phyloP scores from a whole-genome alignment of 2,888 invertebrate species.

The Eupsilia transversa region DNA sequence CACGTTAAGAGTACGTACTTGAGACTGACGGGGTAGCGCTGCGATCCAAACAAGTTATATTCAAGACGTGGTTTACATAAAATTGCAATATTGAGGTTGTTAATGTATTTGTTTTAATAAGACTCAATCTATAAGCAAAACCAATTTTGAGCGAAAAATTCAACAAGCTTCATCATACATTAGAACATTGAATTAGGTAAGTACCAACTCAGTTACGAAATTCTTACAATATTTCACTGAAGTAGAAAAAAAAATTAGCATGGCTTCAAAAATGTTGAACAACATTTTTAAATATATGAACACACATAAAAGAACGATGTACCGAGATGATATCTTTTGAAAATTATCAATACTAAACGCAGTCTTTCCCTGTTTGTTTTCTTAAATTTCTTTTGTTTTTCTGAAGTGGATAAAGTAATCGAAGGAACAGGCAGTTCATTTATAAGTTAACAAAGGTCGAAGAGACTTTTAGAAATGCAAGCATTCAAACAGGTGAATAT shows the following conservation, averaged over 20 bases:
- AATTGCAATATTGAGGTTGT: neutral
- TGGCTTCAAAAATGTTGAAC: too few species aligned
- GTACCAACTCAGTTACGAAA: neutral
- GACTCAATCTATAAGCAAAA: neutral
- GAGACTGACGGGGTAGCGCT: neutral
- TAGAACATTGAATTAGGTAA: neutral
- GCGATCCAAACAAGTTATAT: neutral
- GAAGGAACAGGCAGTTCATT: neutral
- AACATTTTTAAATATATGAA: too few species aligned
- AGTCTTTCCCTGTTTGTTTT: neutral
- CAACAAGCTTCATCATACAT: neutral
- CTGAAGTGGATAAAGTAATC: neutral
- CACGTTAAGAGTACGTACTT: neutral
- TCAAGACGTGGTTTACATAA: neutral
- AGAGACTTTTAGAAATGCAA: neutral
- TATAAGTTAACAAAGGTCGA: neutral
- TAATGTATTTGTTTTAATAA: neutral
- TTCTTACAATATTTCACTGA: neutral
- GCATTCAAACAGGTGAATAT: slow-evolving; percentile 36
- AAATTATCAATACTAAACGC: neutral
- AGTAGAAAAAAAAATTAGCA: neutral
- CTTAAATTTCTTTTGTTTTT: neutral
- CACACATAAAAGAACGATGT: neutral
- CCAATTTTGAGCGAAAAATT: neutral
- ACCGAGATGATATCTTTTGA: neutral